Evolutionary conservation across 2,113 vertebrate genomes (phyloP).

Genomic region (Anhinga rufa): DNA sequence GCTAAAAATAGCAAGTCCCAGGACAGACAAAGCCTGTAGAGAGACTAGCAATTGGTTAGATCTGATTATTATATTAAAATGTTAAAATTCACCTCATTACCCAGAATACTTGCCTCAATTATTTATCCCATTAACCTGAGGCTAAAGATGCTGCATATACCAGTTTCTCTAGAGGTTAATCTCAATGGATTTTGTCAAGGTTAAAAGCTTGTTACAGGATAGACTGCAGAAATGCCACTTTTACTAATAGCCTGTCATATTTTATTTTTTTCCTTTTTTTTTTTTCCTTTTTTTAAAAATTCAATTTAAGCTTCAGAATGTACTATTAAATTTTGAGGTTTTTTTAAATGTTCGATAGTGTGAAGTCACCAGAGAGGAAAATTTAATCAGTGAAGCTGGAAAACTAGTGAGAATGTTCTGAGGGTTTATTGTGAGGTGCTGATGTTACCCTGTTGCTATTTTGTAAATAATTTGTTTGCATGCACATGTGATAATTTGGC

Average conservation of each 20-base stretch:
- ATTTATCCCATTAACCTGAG: slow-evolving; percentile 59
- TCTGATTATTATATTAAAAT: slow-evolving; percentile 53
- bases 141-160: slow-evolving; percentile 30
- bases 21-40: neutral
- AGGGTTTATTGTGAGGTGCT: neutral
- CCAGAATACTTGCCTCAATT: slow-evolving; percentile 36
- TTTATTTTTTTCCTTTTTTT: neutral
- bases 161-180: slow-evolving; percentile 23
- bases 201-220: slow-evolving; percentile 1
- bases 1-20: slow-evolving; percentile 21
- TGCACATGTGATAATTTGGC: neutral
- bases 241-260: neutral
- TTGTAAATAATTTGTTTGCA: neutral
- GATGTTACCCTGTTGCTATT: neutral
- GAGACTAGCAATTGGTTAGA: slow-evolving; percentile 24
- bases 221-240: neutral
- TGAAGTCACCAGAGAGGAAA: neutral
- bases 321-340: neutral
- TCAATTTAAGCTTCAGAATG: neutral
- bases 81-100: slow-evolving; percentile 56
- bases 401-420: neutral
- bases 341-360: neutral
- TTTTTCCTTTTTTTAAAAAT: neutral
- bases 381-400: neutral
- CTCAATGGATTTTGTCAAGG: slow-evolving; percentile 32